Evolutionary conservation across 2,888 invertebrate species (phyloP).

Genomic region (Gastrophysa polygoni): DNA sequence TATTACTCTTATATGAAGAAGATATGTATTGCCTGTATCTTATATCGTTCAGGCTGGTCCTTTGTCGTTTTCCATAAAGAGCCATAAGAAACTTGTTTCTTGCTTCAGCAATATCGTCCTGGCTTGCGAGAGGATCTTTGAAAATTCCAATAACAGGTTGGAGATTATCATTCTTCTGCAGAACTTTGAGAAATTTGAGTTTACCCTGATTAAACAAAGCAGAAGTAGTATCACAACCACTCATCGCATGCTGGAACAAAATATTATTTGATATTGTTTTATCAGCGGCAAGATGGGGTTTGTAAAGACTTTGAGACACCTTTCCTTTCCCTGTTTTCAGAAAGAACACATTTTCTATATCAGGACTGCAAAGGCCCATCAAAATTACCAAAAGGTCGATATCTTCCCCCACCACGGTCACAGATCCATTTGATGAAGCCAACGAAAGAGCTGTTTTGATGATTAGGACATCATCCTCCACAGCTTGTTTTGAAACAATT

Average conservation of each 20-base stretch:
- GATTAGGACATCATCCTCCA: neutral
- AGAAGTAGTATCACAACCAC: slow-evolving; percentile 25
- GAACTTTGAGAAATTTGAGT: slow-evolving; percentile 30
- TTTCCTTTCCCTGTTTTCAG: slow-evolving; percentile 13
- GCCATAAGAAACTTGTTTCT: slow-evolving; percentile 12
- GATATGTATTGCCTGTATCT: slow-evolving; percentile 11
- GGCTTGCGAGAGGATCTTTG: slow-evolving; percentile 12
- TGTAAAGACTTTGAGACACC: slow-evolving; percentile 5
- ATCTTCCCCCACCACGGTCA: slow-evolving; percentile 1
- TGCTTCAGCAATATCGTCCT: slow-evolving; percentile 18
- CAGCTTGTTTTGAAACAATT: neutral
- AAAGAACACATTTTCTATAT: slow-evolving; percentile 11
- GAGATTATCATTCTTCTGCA: slow-evolving; percentile 23
- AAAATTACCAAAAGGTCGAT: slow-evolving; percentile 5
- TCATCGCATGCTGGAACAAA: neutral
- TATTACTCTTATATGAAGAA: slow-evolving; percentile 5
- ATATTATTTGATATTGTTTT: neutral
- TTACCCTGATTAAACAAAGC: slow-evolving; percentile 28
- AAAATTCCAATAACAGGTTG: slow-evolving; percentile 12
- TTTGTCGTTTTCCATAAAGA: slow-evolving; percentile 12
- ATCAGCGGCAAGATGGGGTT: neutral
- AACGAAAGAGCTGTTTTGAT: neutral
- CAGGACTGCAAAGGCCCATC: slow-evolving; percentile 16
- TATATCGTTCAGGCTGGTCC: slow-evolving; percentile 13
- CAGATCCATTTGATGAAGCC: neutral